A percentile compares a stretch with the other conserved stretches of the same genome.
Conservation (phyloP, 2,797 vertebrate species). For the Carduelis carduelis region DNA sequence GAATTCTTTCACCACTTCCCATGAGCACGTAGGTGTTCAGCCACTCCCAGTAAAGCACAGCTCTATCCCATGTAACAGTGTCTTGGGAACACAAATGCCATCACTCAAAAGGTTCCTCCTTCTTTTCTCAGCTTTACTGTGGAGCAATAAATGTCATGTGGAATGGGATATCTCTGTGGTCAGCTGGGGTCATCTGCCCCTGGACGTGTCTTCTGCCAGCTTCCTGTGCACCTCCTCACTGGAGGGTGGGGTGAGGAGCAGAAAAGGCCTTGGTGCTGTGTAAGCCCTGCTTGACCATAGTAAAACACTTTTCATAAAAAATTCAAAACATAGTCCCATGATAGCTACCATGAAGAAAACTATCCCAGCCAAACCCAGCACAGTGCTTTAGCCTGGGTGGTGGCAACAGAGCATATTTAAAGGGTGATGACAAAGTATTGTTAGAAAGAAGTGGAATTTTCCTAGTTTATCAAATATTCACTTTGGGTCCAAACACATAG, state of each 20-base stretch:
- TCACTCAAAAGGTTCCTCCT: not conserved
- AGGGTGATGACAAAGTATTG: not conserved
- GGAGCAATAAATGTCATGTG: fast-evolving
- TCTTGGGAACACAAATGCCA: not conserved
- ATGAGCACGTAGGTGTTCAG: not conserved
- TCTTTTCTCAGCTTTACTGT: not conserved
- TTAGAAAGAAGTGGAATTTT: not conserved
- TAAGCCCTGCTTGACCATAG: not conserved
- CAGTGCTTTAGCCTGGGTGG: not conserved
- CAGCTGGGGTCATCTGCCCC: not conserved
- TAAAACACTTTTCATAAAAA: not conserved
- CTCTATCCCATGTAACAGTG: not conserved
- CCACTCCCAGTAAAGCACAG: not conserved
- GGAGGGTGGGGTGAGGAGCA: not conserved
- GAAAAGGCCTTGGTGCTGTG: not conserved
- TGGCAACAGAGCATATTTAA: not conserved
- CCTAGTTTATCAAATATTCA: not conserved
- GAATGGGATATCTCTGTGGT: not conserved
- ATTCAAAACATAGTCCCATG: not conserved
- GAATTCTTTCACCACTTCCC: not conserved
- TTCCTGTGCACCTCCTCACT: not conserved
- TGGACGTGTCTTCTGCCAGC: not conserved
- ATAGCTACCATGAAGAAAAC: not conserved
- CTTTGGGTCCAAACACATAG: not conserved
- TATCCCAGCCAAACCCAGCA: not conserved